Percentiles rank a stretch among this genome's conserved stretches.
These are phyloP conservation scores for Anolis carolinensis DNA, from an alignment of 2,113 vertebrate genomes.

Conservation along the genomic window DNA sequence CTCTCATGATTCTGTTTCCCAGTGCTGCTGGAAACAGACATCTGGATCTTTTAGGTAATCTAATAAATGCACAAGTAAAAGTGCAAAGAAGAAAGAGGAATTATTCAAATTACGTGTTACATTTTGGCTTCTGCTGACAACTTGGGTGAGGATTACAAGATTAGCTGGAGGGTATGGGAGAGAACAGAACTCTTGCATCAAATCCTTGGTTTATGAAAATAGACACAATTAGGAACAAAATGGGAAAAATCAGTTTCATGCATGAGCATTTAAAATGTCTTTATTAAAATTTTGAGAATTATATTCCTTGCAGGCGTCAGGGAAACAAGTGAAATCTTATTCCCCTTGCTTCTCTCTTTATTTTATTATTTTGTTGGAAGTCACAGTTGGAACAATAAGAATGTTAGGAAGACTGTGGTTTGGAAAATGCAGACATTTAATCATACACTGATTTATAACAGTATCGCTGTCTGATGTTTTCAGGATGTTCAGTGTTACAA, in stretches of 20 bases:
- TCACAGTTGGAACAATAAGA: constrained; percentile 63
- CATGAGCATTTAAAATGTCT: constrained; percentile 66
- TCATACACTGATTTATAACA: constrained; percentile 55
- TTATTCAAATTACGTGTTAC: constrained; percentile 66
- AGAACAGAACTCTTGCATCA: constrained; percentile 60
- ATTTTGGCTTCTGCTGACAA: constrained; percentile 52
- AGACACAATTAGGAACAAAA: constrained; percentile 62
- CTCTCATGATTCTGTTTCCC: constrained; percentile 44
- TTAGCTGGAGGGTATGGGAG: constrained; percentile 43
- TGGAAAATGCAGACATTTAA: constrained; percentile 57
- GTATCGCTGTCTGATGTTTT: constrained; percentile 43
- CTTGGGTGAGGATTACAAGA: constrained; percentile 57
- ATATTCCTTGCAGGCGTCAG: constrained; percentile 64
- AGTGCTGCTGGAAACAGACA: constrained; percentile 44
- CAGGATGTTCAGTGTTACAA: constrained; percentile 4
- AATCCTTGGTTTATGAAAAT: constrained; percentile 61
- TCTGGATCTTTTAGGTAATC: constrained; percentile 46
- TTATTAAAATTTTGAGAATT: constrained; percentile 60
- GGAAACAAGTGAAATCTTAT: constrained; percentile 57
- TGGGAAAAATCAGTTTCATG: constrained; percentile 68
- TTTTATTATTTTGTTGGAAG: constrained; percentile 54
- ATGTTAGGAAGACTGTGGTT: constrained; percentile 64
- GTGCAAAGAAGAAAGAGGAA: constrained; percentile 44
- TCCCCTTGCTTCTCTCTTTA: not conserved
- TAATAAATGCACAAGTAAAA: constrained; percentile 53